Evolutionary conservation across 2,113 vertebrate species (phyloP), one percentile per base, ranked within the genome.

Genomic region (Pygathrix nemaeus): DNA sequence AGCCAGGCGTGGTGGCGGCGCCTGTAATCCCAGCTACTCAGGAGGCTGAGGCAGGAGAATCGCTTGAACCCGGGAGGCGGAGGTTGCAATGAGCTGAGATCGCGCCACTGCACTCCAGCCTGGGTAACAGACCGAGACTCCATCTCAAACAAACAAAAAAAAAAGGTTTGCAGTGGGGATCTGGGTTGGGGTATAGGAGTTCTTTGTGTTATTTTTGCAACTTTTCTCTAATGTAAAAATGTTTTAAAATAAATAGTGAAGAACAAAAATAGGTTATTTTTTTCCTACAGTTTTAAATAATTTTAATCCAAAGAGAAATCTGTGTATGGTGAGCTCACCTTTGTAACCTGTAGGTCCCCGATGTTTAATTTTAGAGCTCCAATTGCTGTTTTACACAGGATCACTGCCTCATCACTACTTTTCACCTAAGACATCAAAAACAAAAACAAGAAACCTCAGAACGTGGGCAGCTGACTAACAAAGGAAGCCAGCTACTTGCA

Each of bases 331-430:
- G 1, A 0, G 2, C 98, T 98, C 89, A 99, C 99, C 99, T 99
- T 99, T 59, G 99, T 99, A 55, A 99, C 99, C 73, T 99, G 99
- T 21, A 99, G 99, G 93, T 99, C 99, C 4, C 98, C 99, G 13
- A 99, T 99, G 97, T 99, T 99, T 92, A 99, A 98, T 92, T 99
- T 99, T 3, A 99, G 99, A 0, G 99, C 99, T n/a, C 99, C 99
- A 0, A 99, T 99, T 1, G 99, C 99, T 0, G 99, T 99, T 97
- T 99, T 99, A 96, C 99, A 99, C 90, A 99, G 98, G 92, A 99
- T 99, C 86, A 99, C 99, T 0, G 99, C 99, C 97, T 99, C 99
- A 0, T 99, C 99, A 0, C 99, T 99, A 98, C 99, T 99, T 97
- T 99, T 99, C 61, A 99, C 99, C 99, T 99, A 93, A 93, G 66